Evolutionary conservation across 2,113 vertebrate genomes (phyloP).

Genomic region (Sapayoa aenigma): DNA sequence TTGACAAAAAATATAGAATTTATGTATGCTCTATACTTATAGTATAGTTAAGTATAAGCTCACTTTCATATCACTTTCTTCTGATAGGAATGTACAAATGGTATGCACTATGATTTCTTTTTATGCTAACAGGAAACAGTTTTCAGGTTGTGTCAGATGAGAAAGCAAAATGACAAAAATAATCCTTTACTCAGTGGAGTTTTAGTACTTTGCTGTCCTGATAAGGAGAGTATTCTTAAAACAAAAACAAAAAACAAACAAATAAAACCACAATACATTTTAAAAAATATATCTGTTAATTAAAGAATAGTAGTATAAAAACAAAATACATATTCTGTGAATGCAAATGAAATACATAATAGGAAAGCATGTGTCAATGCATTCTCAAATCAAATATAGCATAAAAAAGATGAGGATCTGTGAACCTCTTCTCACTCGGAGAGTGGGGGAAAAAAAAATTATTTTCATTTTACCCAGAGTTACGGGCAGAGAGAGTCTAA

Average conservation of each 20-base stretch:
- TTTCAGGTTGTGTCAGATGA: neutral
- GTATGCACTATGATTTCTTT: neutral
- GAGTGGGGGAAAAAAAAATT: fast-evolving
- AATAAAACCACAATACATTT: neutral
- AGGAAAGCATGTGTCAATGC: neutral
- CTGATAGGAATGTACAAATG: neutral
- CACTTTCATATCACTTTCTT: neutral
- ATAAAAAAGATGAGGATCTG: neutral
- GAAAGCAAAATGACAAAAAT: neutral
- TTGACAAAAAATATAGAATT: neutral
- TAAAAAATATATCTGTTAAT: neutral
- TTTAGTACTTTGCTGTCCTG: neutral
- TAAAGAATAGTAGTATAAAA: neutral
- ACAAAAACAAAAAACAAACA: neutral
- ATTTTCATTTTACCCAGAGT: neutral
- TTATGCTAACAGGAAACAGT: neutral
- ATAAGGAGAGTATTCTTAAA: neutral
- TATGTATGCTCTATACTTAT: neutral
- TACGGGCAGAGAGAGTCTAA: neutral
- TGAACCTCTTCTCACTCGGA: neutral
- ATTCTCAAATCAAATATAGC: neutral
- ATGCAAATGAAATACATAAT: neutral
- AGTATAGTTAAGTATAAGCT: neutral
- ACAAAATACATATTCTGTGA: neutral
- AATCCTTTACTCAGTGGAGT: neutral